Conservation (phyloP, 1,140 invertebrate species). For the Drosophila burlai region DNA sequence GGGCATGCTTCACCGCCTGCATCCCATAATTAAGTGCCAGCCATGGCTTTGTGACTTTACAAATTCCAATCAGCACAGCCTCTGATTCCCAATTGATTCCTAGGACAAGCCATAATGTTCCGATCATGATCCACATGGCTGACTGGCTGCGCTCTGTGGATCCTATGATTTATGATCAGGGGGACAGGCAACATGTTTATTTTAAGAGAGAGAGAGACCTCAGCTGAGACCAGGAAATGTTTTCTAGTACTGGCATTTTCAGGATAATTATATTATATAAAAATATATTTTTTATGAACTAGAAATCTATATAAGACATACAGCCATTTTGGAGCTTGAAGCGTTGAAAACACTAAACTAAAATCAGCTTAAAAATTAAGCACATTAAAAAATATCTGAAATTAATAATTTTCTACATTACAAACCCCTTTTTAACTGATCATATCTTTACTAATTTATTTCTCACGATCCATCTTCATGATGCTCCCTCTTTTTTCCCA, state of each 20-base stretch:
- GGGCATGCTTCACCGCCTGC: conserved; percentile 70
- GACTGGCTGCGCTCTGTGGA: conserved; percentile 27
- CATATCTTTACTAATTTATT: conserved; percentile 36
- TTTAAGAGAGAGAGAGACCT: not conserved
- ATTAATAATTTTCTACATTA: not conserved
- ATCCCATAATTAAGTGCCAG: conserved; percentile 78
- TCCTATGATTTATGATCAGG: conserved; percentile 69
- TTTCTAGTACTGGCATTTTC: not conserved
- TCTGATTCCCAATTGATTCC: conserved; percentile 42
- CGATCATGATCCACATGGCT: conserved; percentile 47
- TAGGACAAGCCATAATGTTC: conserved; percentile 49
- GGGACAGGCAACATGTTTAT: conserved; percentile 26
- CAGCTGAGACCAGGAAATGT: conserved; percentile 8
- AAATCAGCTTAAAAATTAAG: not conserved
- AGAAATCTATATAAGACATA: not conserved
- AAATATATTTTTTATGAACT: too few species aligned
- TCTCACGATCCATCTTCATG: conserved; percentile 59
- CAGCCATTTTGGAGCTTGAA: not conserved
- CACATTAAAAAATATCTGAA: not conserved
- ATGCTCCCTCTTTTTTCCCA: not conserved
- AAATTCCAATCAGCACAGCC: conserved; percentile 72
- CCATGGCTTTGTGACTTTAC: conserved; percentile 78
- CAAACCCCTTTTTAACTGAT: not conserved
- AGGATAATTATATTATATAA: not conserved
- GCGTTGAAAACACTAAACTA: not conserved